Evolutionary conservation across 2,113 vertebrate genomes (phyloP), one percentile per base, ranked within the genome.

Genomic region (Rattus rattus): DNA sequence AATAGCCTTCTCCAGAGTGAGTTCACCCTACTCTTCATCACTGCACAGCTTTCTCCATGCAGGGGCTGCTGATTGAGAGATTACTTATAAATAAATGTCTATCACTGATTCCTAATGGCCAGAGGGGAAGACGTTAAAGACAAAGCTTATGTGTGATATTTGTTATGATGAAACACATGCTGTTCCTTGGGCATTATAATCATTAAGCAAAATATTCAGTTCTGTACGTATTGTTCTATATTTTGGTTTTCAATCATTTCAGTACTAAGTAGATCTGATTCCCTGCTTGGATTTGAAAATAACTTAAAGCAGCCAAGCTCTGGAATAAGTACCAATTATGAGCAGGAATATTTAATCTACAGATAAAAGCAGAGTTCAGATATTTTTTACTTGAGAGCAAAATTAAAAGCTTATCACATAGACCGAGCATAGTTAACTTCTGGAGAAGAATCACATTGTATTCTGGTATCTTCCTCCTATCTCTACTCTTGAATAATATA

Each of bases 231-330:
- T 12, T 49, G 28, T 20, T 49, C 43, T 49, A 9, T 14, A 24
- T 91, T 75, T 88, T 88, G 19, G 17, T 85, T 84, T 81, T 93
- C 91, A 93, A 49, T 36, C 12, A 36, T 75, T 87, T 49, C 52
- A 30, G 36, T 87, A 14, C 20, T 73, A 75, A 47, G 2, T 52
- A 83, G 49, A 92, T 6, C 14, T 83, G 11, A 67, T 73, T 20
- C 12, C 5, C 3, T 13, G 2, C 17, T 89, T 87, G 22, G 7
- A 52, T 73, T 87, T 87, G 47, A 93, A 92, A 43, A 81, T n/a
- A 33, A 70, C 22, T 79, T 49, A 88, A 91, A n/a, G 70, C 26
- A 81, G 59, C 65, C 91, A 72, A 94, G 5, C 5, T 90, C 56
- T 92, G 36, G 14, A 43, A 90, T 13, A 84, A 91, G 24, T n/a